Conservation (phyloP, 2,113 vertebrate species). For the Sinocyclocheilus rhinocerous region DNA sequence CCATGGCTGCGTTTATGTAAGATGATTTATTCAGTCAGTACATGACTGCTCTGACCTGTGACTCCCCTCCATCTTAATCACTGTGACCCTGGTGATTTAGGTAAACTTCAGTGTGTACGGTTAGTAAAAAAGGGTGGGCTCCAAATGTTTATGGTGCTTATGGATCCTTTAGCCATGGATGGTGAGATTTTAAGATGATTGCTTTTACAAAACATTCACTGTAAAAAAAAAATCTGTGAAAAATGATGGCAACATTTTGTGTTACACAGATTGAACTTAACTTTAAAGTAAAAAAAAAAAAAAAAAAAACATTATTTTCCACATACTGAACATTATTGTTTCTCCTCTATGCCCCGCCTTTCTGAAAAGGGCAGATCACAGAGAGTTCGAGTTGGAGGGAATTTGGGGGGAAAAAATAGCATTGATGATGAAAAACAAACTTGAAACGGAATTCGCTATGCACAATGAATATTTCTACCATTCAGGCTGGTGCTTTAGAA, state of each 20-base stretch:
- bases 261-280: too few species aligned
- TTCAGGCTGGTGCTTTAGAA: conserved; percentile 41
- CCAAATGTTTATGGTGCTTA: background rate
- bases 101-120: background rate
- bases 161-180: background rate
- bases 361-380: conserved; percentile 54
- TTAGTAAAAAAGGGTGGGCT: background rate
- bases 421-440: conserved; percentile 49
- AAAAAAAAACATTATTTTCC: too few species aligned
- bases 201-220: background rate
- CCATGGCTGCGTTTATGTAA: conserved; percentile 39
- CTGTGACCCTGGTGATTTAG: conserved; percentile 8
- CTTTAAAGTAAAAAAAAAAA: too few species aligned
- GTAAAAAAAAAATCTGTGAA: too few species aligned
- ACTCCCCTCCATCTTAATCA: background rate
- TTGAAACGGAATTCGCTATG: conserved; percentile 50
- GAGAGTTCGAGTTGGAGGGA: conserved; percentile 23
- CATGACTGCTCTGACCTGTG: conserved; percentile 30
- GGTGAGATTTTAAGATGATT: background rate
- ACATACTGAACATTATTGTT: too few species aligned
- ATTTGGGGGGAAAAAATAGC: conserved; percentile 20
- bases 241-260: too few species aligned
- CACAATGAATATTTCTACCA: conserved; percentile 56
- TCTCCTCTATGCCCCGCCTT: too few species aligned
- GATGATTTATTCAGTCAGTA: conserved; percentile 46